Conservation (phyloP, 2,797 vertebrate species). For the Cynodonichthys magdalenae region DNA sequence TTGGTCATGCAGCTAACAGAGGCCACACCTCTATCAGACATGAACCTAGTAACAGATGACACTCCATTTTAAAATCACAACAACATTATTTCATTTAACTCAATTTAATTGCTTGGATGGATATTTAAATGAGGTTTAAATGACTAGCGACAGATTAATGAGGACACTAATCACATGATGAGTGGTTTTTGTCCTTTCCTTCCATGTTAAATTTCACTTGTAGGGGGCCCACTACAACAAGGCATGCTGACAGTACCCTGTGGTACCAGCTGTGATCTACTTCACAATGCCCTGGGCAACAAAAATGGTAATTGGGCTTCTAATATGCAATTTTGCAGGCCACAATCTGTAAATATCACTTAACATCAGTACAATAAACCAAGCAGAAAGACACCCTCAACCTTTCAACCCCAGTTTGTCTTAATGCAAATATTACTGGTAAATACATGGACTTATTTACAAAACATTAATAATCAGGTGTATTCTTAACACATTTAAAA, state of each 20-base stretch:
- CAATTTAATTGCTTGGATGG: conserved; percentile 71
- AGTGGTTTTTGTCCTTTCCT: conserved; percentile 64
- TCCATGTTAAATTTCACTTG: conserved; percentile 55
- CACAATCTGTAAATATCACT: conserved; percentile 82
- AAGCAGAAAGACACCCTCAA: conserved; percentile 52
- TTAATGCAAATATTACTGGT: conserved; percentile 9
- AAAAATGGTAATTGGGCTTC: conserved; percentile 85
- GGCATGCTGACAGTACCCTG: conserved; percentile 50
- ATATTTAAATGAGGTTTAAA: conserved; percentile 79
- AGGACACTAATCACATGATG: conserved; percentile 71
- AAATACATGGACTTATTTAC: conserved; percentile 1
- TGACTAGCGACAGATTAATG: conserved; percentile 74
- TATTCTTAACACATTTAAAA: background rate
- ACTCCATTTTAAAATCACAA: conserved; percentile 73
- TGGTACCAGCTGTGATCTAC: conserved; percentile 69
- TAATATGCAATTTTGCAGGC: conserved; percentile 81
- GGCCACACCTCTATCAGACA: conserved; percentile 40
- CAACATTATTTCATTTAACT: conserved; percentile 75
- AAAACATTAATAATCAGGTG: background rate
- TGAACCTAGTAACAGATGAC: conserved; percentile 49
- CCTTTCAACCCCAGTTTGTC: conserved; percentile 17
- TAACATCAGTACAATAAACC: conserved; percentile 72
- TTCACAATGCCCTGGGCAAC: conserved; percentile 76
- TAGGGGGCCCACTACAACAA: conserved; percentile 23
- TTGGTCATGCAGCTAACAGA: too few relatives aligned